Evolutionary conservation across 2,113 vertebrate genomes (phyloP), one percentile per base, ranked within the genome.

Genomic region (Paradoxurus hermaphroditus): DNA sequence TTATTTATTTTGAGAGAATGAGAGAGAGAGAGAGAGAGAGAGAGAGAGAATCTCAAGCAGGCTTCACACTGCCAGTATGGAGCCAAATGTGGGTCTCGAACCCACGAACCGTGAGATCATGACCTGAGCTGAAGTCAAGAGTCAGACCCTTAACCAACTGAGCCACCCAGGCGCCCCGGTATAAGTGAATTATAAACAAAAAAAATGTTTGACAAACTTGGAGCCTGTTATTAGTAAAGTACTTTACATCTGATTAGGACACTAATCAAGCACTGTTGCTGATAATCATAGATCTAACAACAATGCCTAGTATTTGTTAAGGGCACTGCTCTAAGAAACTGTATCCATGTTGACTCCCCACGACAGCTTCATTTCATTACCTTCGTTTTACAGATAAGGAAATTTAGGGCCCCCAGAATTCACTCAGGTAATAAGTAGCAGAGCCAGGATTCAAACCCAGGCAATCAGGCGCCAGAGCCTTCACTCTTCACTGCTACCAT

Each of bases 281-380:
- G 62, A 56, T 68, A 92, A 72, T n/a, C 77, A 77, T 44, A 67
- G 88, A 79, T 70, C 73, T 84, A 77, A 44, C 34, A 70, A 51
- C 75, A 87, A 73, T 92, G 96, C 49, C 39, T 87, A 91, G 77
- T 92, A 84, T 84, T 93, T 97, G 53, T 79, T 96, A 94, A 94
- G 53, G n/a, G 7, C 11, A 59, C 34, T 39, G 70, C 36, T 81
- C 41, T 82, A 59, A 88, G 46, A 63, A 72, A 18, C 27, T 86
- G 8, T 92, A 21, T 77, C 63, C 25, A 77, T 51, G 88, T 25
- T 91, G 65, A 70, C 18, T 85, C 3, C 36, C 92, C 31, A 95
- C 14, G 93, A 68, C 25, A 86, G 44, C 29, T 62, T 89, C 29
- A 21, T 67, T 91, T 84, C 29, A 8, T 96, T 85, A 75, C 82